These are phyloP conservation scores for Hucho hucho DNA, from an alignment of 2,113 vertebrate genomes.

Conservation along the genomic window DNA sequence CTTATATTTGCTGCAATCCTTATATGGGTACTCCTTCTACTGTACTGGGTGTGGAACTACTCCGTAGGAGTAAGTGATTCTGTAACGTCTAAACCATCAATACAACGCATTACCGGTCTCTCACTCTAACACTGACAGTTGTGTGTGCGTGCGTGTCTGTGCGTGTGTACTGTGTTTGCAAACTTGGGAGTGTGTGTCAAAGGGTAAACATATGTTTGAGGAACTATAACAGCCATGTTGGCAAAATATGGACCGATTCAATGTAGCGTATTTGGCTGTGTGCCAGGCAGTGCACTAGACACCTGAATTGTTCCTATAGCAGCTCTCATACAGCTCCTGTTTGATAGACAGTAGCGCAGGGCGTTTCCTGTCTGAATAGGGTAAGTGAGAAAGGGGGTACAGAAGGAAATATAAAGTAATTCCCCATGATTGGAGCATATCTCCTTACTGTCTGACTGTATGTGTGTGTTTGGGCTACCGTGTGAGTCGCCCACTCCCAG, in stretches of 20 bases:
- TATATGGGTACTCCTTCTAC: no score
- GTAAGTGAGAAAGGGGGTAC: no score
- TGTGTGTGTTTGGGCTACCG: background rate
- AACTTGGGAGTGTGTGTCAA: background rate
- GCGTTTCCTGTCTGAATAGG: background rate
- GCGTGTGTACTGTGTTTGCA: background rate
- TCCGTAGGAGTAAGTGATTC: no score
- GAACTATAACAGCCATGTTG: background rate
- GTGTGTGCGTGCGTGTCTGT: slow-evolving; percentile 15
- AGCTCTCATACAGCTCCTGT: no score
- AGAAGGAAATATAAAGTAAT: background rate
- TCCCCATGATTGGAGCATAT: background rate
- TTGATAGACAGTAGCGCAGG: no score
- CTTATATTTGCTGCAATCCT: no score
- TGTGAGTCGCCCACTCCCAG: background rate
- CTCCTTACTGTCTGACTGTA: background rate
- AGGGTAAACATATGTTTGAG: no score
- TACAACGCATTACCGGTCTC: no score
- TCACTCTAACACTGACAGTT: background rate
- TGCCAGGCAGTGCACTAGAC: background rate
- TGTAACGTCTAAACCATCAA: no score
- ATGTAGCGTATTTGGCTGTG: background rate
- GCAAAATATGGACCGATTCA: background rate
- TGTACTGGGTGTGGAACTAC: no score
- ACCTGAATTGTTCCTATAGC: background rate